A percentile compares a stretch with the other conserved stretches of the same genome.
Evolutionary conservation across 2,888 invertebrate species (phyloP).

Genomic region (Spodoptera exigua): DNA sequence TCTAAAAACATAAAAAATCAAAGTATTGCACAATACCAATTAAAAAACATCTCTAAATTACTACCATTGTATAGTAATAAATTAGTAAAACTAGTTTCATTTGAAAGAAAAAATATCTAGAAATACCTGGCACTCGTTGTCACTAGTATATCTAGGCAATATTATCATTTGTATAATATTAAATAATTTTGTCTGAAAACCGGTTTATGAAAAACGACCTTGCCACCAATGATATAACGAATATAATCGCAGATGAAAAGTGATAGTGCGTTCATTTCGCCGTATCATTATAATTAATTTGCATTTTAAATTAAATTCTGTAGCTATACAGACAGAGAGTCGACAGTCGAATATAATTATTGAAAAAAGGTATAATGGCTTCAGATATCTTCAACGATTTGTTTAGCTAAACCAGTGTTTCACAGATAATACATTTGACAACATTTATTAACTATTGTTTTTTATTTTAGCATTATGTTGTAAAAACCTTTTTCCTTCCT

Average conservation of each 20-base stretch:
- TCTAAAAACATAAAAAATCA: background rate
- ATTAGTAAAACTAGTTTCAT: conserved; percentile 14
- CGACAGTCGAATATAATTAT: too few species aligned
- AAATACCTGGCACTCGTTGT: background rate
- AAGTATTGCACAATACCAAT: conserved; percentile 20
- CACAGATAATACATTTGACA: background rate
- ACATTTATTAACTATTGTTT: background rate
- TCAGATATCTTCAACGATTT: too few species aligned
- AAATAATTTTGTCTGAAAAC: conserved; percentile 6
- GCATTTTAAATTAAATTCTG: too few species aligned
- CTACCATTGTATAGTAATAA: background rate
- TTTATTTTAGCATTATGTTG: too few species aligned
- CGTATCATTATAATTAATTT: too few species aligned
- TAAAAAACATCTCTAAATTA: background rate
- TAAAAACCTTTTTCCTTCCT: too few species aligned
- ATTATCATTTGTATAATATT: conserved; percentile 4
- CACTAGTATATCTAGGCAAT: conserved; percentile 7
- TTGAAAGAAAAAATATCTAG: too few species aligned
- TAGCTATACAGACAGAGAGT: too few species aligned
- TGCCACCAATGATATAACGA: conserved; percentile 3
- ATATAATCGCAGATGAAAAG: conserved; percentile 4
- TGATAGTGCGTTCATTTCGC: background rate
- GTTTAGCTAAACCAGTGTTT: too few species aligned
- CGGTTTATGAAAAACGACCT: conserved; percentile 15
- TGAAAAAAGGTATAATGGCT: too few species aligned